These are phyloP conservation scores for Chorisops tibialis DNA, from an alignment of 2,888 invertebrate genomes.

Conservation along the genomic window DNA sequence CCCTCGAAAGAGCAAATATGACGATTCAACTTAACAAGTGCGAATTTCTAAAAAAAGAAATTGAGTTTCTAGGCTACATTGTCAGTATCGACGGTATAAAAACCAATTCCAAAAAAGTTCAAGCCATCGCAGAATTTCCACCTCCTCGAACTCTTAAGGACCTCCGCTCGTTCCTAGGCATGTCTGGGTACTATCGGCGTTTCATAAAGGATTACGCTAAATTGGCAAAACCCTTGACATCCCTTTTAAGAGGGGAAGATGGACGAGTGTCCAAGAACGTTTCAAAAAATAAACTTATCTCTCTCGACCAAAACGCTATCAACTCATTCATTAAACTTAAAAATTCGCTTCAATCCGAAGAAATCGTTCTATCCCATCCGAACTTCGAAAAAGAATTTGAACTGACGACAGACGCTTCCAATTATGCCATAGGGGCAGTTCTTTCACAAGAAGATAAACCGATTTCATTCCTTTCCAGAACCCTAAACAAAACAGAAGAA, in stretches of 20 bases:
- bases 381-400: conserved; percentile 26
- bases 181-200: conserved; percentile 1
- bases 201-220: no score
- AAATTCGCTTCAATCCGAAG: conserved; percentile 22
- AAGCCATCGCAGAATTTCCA: conserved; percentile 2
- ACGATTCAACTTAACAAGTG: conserved; percentile 14
- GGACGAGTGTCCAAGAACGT: conserved; percentile 25
- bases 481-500: conserved; percentile 9
- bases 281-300: conserved; percentile 24
- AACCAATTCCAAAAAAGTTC: background rate
- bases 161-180: background rate
- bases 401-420: conserved; percentile 2
- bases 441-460: conserved; percentile 2
- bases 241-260: no score
- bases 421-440: background rate
- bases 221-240: no score
- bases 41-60: conserved; percentile 7
- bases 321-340: conserved; percentile 27
- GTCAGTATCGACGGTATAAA: conserved; percentile 3
- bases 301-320: conserved; percentile 9
- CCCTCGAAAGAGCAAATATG: background rate
- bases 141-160: conserved; percentile 4
- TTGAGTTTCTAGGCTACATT: no score
- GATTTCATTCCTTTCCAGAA: conserved; percentile 11
- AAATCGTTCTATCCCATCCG: conserved; percentile 23